Base-by-base conservation (phyloP, 2,113 vertebrate genomes). In the Rhea pennata region DNA sequence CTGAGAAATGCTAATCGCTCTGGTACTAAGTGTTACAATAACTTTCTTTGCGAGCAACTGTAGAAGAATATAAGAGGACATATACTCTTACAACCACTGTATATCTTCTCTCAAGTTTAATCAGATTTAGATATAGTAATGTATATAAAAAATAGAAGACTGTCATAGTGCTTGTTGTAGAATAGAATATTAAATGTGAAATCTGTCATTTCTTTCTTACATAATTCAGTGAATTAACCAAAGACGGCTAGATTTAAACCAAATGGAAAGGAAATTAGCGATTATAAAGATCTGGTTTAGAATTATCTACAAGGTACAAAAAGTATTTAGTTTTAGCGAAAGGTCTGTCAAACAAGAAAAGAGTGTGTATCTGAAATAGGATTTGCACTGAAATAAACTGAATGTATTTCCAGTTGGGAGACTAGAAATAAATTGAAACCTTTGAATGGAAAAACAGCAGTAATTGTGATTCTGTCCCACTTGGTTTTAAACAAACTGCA, bases 401-500 rank as follows among this genome's bases (percentile, higher is more conserved):
- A 90, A 64, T 29, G 26, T 59, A 71, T 94, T 94, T 94, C 76
- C 81, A 93, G 53, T 95, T 96, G 72, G 61, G 50, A 95, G 42
- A 42, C 86, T 83, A 48, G 73, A 91, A 95, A 90, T 87, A 91
- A 92, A 92, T 87, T 65, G 65, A 92, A 92, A 53, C 9, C 36
- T 90, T 92, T 92, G 69, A 77, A 96, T 94, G 82, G 90, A 84
- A 88, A 95, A 83, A 76, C 73, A 88, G 40, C 54, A 87, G 50
- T 96, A 92, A 94, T 90, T 95, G 71, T 94, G 78, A 97, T 96
- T 96, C 94, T 95, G 27, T 86, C 65, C 44, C 66, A 80, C 36
- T 94, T 97, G 72, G 21, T 94, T 73, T 97, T 97, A 96, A 97
- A 66, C 81, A 96, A 95, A 95, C 88, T 88, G 56, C 84, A 66